These are phyloP conservation scores for Ophion slaviceki DNA, from an alignment of 2,888 invertebrate species.

Conservation along the genomic window DNA sequence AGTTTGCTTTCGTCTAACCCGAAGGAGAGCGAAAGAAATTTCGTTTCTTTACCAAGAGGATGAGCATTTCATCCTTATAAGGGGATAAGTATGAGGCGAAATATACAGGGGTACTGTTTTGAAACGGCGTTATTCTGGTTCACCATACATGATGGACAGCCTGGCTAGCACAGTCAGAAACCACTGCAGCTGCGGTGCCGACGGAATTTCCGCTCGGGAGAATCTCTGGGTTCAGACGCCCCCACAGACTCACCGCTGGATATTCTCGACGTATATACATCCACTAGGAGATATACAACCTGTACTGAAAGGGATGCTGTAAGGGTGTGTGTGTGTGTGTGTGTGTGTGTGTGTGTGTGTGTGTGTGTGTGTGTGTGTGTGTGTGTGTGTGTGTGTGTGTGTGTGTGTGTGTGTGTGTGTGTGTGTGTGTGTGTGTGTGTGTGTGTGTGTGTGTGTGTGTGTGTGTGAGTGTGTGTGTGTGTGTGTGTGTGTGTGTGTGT, in stretches of 20 bases:
- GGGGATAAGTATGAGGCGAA: conserved; percentile 24
- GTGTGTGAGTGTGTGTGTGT: background rate
- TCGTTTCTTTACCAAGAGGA: background rate
- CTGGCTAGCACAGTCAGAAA: conserved; percentile 63
- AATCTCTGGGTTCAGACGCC: conserved; percentile 55
- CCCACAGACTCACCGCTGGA: conserved; percentile 43
- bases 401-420: background rate
- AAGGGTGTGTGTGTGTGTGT: background rate
- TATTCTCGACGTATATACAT: conserved; percentile 31
- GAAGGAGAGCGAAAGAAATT: background rate
- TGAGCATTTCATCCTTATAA: background rate
- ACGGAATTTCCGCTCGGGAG: conserved; percentile 63
- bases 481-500: background rate
- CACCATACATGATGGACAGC: conserved; percentile 65
- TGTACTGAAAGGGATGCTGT: conserved; percentile 30
- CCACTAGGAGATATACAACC: conserved; percentile 30
- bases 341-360: background rate
- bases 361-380: too few relatives aligned
- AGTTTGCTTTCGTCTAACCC: background rate
- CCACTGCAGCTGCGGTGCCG: conserved; percentile 65
- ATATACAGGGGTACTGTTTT: conserved; percentile 58
- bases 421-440: background rate
- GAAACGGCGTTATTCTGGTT: conserved; percentile 65
- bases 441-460: conserved; percentile 6
- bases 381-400: background rate